Evolutionary conservation across 2,888 invertebrate species (phyloP).

Genomic region (Drosophila cognata): DNA sequence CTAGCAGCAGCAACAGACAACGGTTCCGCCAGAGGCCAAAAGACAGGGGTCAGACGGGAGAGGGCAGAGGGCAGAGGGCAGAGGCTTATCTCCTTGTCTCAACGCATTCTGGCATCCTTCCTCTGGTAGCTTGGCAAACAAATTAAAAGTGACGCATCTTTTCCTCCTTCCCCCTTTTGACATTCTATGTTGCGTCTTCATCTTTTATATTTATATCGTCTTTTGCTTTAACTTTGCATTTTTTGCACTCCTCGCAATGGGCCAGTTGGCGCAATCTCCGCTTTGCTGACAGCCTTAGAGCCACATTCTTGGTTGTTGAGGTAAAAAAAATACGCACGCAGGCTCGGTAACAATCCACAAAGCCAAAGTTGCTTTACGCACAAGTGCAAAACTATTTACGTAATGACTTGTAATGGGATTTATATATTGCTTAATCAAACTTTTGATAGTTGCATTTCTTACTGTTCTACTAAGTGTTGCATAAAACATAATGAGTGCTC

Average conservation of each 20-base stretch:
- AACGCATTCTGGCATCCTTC: constrained; percentile 20
- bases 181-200: constrained; percentile 16
- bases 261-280: constrained; percentile 4
- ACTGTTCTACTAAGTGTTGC: background rate
- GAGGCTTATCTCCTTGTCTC: constrained; percentile 19
- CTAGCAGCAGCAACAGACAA: constrained; percentile 38
- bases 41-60: background rate
- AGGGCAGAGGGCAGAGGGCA: background rate
- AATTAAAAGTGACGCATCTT: constrained; percentile 76
- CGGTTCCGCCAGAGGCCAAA: constrained; percentile 27
- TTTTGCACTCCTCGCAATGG: constrained; percentile 14
- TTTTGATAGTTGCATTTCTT: background rate
- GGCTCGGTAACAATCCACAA: constrained; percentile 43
- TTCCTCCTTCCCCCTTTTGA: background rate
- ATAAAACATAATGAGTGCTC: background rate
- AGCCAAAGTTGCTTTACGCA: constrained; percentile 1
- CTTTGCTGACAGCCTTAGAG: background rate
- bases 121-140: constrained; percentile 62
- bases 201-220: constrained; percentile 22
- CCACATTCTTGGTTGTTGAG: background rate
- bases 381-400: background rate
- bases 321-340: constrained; percentile 41
- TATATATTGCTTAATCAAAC: background rate
- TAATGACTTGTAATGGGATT: background rate
- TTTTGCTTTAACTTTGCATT: constrained; percentile 14